These are phyloP conservation scores for Telmatochromis sp. DNA, from an alignment of 2,113 vertebrate genomes.

Conservation along the genomic window DNA sequence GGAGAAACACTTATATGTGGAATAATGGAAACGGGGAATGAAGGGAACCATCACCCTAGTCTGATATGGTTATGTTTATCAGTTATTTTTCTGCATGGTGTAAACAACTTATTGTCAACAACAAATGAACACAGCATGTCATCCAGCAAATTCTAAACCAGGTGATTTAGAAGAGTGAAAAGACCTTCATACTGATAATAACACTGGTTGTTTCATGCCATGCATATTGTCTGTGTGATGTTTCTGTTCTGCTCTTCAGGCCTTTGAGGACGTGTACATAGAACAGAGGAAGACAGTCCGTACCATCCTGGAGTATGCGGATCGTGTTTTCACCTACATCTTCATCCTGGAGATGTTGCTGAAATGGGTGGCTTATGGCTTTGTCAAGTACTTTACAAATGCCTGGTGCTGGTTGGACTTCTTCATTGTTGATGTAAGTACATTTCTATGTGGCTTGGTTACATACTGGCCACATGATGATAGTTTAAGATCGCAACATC, in stretches of 20 bases:
- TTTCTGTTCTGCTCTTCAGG: slow-evolving; percentile 66
- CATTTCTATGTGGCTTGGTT: background rate
- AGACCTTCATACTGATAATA: background rate
- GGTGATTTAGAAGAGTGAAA: background rate
- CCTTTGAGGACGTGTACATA: slow-evolving; percentile 97
- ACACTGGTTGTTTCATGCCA: background rate
- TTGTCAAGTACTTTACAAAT: slow-evolving; percentile 98
- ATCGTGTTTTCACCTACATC: slow-evolving; percentile 97
- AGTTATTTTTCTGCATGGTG: background rate
- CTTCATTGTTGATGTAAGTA: slow-evolving; percentile 98
- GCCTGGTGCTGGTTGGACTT: slow-evolving; percentile 99
- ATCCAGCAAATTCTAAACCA: background rate
- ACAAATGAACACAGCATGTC: background rate
- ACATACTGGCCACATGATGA: background rate
- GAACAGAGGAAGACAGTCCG: slow-evolving; percentile 92
- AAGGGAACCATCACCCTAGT: background rate
- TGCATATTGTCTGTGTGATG: background rate
- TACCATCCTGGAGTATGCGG: slow-evolving; percentile 89
- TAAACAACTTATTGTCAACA: background rate
- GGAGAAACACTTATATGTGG: slow-evolving; percentile 38
- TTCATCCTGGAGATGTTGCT: slow-evolving; percentile 99
- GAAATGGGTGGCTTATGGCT: slow-evolving; percentile 96
- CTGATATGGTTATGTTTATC: background rate
- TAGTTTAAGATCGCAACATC: background rate
- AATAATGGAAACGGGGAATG: background rate